Conservation (phyloP, 2,888 invertebrate genomes). For the Drosophila formosana region DNA sequence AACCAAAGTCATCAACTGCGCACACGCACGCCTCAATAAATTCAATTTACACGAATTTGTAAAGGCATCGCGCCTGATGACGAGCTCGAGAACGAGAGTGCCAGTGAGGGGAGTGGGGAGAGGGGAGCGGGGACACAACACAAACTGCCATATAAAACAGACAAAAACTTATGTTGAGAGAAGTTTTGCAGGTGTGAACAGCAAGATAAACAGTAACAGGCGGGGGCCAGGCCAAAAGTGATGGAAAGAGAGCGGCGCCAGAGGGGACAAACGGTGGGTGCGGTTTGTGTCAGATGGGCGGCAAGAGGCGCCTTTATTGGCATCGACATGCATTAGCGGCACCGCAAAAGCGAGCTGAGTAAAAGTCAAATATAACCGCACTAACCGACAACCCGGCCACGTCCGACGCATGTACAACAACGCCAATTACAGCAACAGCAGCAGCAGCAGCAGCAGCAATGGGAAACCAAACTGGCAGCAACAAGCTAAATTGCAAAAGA, state of each 20-base stretch:
- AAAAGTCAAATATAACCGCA: conserved; percentile 75
- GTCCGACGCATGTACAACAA: conserved; percentile 63
- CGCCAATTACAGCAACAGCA: conserved; percentile 55
- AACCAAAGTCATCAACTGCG: conserved; percentile 77
- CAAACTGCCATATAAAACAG: conserved; percentile 52
- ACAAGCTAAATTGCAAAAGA: conserved; percentile 77
- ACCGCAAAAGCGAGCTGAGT: conserved; percentile 65
- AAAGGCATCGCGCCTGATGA: conserved; percentile 60
- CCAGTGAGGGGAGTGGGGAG: neutral
- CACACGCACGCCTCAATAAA: conserved; percentile 80
- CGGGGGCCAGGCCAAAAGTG: conserved; percentile 2
- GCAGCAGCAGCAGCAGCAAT: conserved; percentile 25
- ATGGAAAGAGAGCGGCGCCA: neutral
- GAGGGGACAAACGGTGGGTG: conserved; percentile 3
- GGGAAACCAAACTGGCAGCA: conserved; percentile 54
- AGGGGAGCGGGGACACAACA: neutral
- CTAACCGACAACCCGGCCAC: conserved; percentile 60
- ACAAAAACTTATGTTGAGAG: conserved; percentile 60
- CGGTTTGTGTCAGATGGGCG: conserved; percentile 18
- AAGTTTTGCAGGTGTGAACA: conserved; percentile 78
- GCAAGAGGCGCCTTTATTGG: conserved; percentile 58
- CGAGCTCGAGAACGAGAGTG: neutral
- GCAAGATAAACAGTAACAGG: conserved; percentile 66
- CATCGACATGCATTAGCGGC: conserved; percentile 77
- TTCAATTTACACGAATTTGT: conserved; percentile 81